Conservation (phyloP, 1,140 invertebrate genomes). For the Luehdorfia chinensis region DNA sequence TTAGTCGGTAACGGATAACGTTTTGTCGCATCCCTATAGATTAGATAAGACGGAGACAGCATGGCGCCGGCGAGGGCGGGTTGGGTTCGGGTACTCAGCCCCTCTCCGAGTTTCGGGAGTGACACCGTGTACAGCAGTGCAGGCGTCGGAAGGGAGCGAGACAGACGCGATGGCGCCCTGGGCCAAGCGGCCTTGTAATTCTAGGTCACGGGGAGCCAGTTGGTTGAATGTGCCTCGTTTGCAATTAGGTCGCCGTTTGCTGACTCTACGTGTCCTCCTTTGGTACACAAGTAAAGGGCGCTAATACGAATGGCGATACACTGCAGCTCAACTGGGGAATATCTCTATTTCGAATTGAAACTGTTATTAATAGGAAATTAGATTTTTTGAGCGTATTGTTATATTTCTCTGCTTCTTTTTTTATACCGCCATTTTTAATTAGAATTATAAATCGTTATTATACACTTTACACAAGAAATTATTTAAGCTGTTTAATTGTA, state of each 20-base stretch:
- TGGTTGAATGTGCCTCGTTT: not conserved
- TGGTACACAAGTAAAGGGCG: not conserved
- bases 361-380: not conserved
- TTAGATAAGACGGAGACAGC: constrained; percentile 18
- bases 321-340: not conserved
- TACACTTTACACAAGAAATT: no score
- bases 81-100: constrained; percentile 4
- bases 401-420: no score
- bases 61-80: constrained; percentile 22
- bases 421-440: no score
- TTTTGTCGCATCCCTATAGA: constrained; percentile 6
- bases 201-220: constrained; percentile 24
- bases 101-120: constrained; percentile 24
- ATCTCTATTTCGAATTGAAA: not conserved
- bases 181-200: constrained; percentile 22
- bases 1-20: not conserved
- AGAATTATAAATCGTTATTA: no score
- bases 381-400: no score
- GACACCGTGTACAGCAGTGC: constrained; percentile 49
- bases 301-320: not conserved
- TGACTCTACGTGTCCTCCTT: not conserved
- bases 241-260: constrained; percentile 11
- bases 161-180: constrained; percentile 22
- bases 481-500: no score
- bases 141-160: constrained; percentile 19